Conservation (phyloP, 2,888 invertebrate species). For the Machimus rusticus region DNA sequence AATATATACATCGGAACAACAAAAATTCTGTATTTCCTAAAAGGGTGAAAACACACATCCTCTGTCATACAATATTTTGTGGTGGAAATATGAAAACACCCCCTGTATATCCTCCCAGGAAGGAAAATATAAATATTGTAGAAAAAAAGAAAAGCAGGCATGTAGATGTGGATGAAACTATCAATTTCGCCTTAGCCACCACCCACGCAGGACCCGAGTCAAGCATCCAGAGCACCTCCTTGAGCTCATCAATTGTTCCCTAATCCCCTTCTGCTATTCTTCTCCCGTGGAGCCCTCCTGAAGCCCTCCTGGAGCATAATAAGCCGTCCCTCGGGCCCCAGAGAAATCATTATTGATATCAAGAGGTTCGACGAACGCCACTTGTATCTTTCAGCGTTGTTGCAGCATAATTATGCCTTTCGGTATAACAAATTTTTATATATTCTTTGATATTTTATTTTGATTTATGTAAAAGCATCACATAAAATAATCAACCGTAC, state of each 20-base stretch:
- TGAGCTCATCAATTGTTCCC: neutral
- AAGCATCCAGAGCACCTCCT: neutral
- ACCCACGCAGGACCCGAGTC: neutral
- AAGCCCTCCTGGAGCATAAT: neutral
- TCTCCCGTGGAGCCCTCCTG: neutral
- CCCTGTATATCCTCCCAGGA: neutral
- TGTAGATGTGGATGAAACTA: neutral
- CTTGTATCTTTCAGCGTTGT: neutral
- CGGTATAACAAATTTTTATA: neutral
- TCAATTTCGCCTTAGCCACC: neutral
- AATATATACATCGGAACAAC: neutral
- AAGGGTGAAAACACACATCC: neutral
- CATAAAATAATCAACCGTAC: neutral
- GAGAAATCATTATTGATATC: neutral
- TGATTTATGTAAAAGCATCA: neutral
- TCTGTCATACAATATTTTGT: neutral
- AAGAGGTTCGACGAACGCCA: neutral
- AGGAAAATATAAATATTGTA: neutral
- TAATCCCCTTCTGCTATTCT: neutral
- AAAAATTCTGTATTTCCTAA: neutral
- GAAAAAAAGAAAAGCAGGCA: neutral
- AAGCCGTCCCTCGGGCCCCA: neutral
- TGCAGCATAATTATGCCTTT: neutral
- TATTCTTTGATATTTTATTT: neutral
- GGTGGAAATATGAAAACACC: neutral